Base-by-base conservation (phyloP, 2,888 invertebrate genomes). In the Gnatocerus cornutus region DNA sequence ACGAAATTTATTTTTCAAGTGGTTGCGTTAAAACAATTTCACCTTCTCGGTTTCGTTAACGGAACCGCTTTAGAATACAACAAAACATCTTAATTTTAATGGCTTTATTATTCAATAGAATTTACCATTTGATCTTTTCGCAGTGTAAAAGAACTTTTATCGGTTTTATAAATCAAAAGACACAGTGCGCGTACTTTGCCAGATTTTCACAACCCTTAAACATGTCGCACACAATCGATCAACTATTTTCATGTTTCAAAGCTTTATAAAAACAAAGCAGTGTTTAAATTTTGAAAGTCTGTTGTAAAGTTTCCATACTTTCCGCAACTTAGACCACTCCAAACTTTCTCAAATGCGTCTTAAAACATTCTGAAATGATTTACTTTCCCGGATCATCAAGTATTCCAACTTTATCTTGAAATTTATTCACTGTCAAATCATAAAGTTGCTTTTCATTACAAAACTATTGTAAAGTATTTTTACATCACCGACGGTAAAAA, bases 271-370 rank as follows among this genome's bases (percentile, higher is more conserved):
- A 43, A 52, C 52, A 63, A 63, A 29, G 46, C 43, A 10, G 30
- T 41, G 52, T 63, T 43, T 50, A 52, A 50, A 39, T 52, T 63
- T 52, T 50, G 10, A 50, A 63, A 43, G 48, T 39, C 21, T 21
- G 21, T 21, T 21, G 21, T 21, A 21, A 21, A 62, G 41, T 63
- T 63, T 63, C 29, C 63, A 50, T 52, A 63, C 62, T 63, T 63
- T 37, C 21, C 41, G 14, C 39, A 52, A 63, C 63, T 63, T 52
- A 52, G 39, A 50, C 41, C 52, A 63, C 52, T 52, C 52, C 50
- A 63, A 63, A 63, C 63, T 63, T 63, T 50, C 59, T 52, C 41
- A 52, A 63, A 63, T 63, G 63, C 52, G 52, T 63, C 59, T 59
- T 59, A 59, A 59, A 59, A 59, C 59, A 46, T 63, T 52, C 50